Percentiles rank a stretch among this genome's conserved stretches.
phyloP scores from a whole-genome alignment of 1,140 invertebrate genomes.

The Atta texana region DNA sequence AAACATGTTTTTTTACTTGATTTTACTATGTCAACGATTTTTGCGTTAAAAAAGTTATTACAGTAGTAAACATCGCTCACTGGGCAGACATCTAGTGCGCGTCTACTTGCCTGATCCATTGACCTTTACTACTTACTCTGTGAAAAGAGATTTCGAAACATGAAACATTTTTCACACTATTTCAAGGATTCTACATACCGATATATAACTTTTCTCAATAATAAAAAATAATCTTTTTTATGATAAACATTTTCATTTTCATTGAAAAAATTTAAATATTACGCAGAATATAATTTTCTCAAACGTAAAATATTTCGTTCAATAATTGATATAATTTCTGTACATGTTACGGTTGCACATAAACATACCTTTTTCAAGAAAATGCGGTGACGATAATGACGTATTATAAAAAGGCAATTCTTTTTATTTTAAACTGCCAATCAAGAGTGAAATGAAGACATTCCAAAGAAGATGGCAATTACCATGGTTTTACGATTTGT shows the following conservation, averaged over 20 bases:
- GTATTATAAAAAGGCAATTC: conserved; percentile 1
- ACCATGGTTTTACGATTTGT: background rate
- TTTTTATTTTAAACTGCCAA: background rate
- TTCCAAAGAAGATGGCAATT: background rate
- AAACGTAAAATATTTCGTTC: background rate
- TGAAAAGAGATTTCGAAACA: background rate
- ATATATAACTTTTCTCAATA: background rate
- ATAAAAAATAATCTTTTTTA: background rate
- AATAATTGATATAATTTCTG: background rate
- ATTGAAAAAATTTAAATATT: background rate
- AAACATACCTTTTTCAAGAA: background rate
- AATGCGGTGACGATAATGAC: background rate
- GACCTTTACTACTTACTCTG: conserved; percentile 27
- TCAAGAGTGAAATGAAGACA: conserved; percentile 4
- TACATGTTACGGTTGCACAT: background rate
- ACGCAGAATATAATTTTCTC: background rate
- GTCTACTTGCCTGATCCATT: conserved; percentile 13
- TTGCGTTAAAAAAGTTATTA: background rate
- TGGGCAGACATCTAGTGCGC: conserved; percentile 6
- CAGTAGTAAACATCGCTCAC: conserved; percentile 4
- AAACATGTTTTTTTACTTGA: background rate
- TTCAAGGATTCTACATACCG: background rate
- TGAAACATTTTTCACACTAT: background rate
- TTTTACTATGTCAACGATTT: background rate
- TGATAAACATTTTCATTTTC: background rate